phyloP scores from a whole-genome alignment of 64 coral and sea anemone species.

The Astreopora myriophthalma region DNA sequence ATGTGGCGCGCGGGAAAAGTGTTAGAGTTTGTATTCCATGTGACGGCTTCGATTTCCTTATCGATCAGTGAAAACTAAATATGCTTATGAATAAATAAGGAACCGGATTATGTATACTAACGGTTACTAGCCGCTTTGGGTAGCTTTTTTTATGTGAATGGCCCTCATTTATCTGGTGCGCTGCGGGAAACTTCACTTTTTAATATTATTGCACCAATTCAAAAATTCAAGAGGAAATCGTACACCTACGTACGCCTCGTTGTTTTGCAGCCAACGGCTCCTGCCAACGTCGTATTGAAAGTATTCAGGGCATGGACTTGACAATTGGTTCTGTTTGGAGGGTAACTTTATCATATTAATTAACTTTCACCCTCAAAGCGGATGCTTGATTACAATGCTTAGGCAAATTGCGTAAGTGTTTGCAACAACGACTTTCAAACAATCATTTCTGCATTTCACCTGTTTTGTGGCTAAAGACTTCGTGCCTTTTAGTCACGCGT shows the following conservation, averaged over 20 bases:
- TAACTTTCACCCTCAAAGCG: background rate
- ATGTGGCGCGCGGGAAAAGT: background rate
- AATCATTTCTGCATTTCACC: background rate
- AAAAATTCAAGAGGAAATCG: background rate
- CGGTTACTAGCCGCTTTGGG: background rate
- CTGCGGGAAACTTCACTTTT: background rate
- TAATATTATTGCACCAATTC: background rate
- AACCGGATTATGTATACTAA: background rate
- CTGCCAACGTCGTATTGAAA: background rate
- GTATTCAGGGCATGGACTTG: background rate
- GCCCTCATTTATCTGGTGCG: background rate
- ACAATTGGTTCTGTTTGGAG: background rate
- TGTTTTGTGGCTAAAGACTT: background rate
- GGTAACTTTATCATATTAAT: background rate
- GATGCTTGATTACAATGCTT: background rate
- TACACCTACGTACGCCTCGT: background rate
- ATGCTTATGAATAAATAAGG: slow-evolving; percentile 26
- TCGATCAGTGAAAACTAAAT: background rate
- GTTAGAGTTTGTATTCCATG: background rate
- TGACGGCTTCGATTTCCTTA: background rate
- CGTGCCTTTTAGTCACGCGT: background rate
- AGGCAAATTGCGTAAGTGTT: background rate
- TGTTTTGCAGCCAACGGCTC: background rate
- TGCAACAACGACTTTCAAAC: background rate
- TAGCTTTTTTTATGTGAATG: background rate